Evolutionary conservation across 2,888 invertebrate species (phyloP).

Genomic region (Calephelis perditalis): DNA sequence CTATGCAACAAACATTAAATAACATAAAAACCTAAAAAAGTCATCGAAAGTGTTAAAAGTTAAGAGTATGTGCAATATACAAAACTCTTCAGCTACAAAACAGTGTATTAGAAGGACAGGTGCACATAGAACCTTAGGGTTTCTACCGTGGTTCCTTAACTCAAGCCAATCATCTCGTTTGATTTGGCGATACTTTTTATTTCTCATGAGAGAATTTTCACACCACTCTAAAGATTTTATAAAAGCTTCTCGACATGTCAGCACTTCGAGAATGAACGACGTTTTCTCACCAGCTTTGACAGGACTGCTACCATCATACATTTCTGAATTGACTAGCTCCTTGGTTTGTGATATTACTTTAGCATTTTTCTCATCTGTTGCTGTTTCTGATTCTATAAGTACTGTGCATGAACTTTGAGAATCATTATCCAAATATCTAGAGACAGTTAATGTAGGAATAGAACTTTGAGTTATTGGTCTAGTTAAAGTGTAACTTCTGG

Average conservation of each 20-base stretch:
- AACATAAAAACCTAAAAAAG: no score
- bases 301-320: conserved; percentile 39
- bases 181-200: conserved; percentile 56
- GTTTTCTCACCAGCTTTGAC: conserved; percentile 66
- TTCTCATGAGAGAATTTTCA: conserved; percentile 67
- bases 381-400: conserved; percentile 45
- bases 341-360: neutral
- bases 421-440: conserved; percentile 42
- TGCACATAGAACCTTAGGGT: conserved; percentile 20
- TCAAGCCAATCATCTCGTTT: conserved; percentile 67
- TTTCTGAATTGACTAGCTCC: neutral
- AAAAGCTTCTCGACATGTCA: conserved; percentile 64
- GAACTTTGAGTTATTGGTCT: conserved; percentile 24
- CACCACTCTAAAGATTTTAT: conserved; percentile 70
- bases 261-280: conserved; percentile 65
- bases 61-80: neutral
- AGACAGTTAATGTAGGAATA: conserved; percentile 35
- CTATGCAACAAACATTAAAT: no score
- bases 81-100: neutral
- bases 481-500: conserved; percentile 54
- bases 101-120: neutral
- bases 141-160: conserved; percentile 56
- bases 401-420: conserved; percentile 48
- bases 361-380: conserved; percentile 30
- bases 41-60: neutral